Percentiles rank a stretch among this genome's conserved stretches.
Conservation (phyloP, 1,140 invertebrate species). For the Schlechtendalia chinensis region DNA sequence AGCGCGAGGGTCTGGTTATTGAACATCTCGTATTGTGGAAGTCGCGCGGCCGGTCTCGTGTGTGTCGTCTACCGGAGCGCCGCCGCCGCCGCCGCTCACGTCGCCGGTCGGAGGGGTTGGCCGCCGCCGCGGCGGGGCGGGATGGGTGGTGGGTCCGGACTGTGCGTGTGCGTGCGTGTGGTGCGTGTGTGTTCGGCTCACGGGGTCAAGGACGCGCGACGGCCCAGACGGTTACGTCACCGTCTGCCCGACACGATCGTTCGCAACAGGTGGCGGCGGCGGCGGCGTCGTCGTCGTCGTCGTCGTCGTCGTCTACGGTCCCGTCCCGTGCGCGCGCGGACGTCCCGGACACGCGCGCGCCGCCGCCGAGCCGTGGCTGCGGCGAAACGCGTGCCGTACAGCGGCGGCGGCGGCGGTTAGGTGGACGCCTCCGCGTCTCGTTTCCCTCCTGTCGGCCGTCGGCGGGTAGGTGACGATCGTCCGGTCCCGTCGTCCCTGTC, state of each 20-base stretch:
- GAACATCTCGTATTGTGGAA: no score
- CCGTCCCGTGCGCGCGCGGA: neutral
- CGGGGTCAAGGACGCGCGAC: conserved; percentile 42
- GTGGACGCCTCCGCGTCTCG: no score
- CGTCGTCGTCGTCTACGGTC: neutral
- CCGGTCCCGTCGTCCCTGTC: no score
- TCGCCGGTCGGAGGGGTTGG: no score
- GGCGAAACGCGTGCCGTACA: no score
- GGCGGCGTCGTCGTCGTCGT: neutral
- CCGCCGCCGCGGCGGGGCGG: neutral
- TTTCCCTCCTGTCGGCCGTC: no score
- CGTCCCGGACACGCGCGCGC: neutral
- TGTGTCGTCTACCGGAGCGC: neutral
- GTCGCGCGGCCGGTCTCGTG: neutral
- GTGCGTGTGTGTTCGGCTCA: conserved; percentile 32
- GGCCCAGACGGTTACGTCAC: conserved; percentile 46
- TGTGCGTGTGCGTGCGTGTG: neutral
- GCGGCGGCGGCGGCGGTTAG: no score
- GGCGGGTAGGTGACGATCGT: no score
- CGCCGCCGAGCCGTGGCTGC: no score
- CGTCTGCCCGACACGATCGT: conserved; percentile 32
- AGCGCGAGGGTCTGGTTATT: neutral
- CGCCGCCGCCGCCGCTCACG: neutral
- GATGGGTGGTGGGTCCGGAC: conserved; percentile 16
- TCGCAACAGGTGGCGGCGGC: conserved; percentile 25